Percentiles rank a stretch among this genome's conserved stretches.
These are phyloP conservation scores for Apeira syringaria DNA, from an alignment of 2,888 invertebrate genomes.

Conservation along the genomic window DNA sequence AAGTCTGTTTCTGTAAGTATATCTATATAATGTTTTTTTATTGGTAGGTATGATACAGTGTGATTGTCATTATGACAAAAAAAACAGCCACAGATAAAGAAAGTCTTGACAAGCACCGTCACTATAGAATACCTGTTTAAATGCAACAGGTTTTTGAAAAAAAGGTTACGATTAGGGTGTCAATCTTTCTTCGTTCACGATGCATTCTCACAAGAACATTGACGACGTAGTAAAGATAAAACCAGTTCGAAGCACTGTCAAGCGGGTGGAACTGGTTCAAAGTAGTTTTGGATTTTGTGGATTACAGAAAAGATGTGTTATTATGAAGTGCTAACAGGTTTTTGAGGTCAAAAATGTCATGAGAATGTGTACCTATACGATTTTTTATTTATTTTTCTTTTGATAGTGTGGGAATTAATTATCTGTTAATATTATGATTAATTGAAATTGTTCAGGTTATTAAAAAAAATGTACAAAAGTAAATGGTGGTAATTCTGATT, in stretches of 20 bases:
- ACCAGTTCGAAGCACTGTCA: conserved; percentile 15
- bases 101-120: neutral
- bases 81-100: too few relatives aligned
- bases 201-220: conserved; percentile 30
- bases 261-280: conserved; percentile 19
- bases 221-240: conserved; percentile 6
- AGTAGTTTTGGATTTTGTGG: conserved; percentile 17
- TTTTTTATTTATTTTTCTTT: too few relatives aligned
- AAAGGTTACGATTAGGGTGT: conserved; percentile 15
- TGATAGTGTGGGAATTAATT: too few relatives aligned
- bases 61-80: too few relatives aligned
- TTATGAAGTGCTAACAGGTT: conserved; percentile 11
- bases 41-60: too few relatives aligned
- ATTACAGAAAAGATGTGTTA: conserved; percentile 21
- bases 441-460: too few relatives aligned
- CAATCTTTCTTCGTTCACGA: neutral
- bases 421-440: too few relatives aligned
- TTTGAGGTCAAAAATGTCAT: conserved; percentile 25
- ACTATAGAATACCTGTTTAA: conserved; percentile 20
- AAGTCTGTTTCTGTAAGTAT: too few relatives aligned
- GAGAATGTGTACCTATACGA: too few relatives aligned
- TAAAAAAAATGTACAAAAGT: too few relatives aligned
- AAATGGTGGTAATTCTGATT: too few relatives aligned
- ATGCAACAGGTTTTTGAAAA: conserved; percentile 30
- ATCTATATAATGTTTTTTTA: too few relatives aligned